Base-by-base conservation (phyloP, 2,888 invertebrate genomes). In the Monoplex corrugatus region DNA sequence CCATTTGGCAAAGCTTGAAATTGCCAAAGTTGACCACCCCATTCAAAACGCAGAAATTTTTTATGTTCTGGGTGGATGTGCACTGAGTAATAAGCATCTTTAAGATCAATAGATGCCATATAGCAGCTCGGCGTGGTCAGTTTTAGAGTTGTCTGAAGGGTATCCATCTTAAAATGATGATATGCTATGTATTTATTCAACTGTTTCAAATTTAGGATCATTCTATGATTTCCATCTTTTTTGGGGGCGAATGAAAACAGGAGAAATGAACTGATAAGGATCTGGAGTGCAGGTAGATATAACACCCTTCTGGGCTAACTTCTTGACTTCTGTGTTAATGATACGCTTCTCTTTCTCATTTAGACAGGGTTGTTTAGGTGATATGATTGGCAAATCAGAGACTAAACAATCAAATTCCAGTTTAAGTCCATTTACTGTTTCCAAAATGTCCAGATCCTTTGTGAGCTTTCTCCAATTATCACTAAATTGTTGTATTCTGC, bases 1-100 rank as follows among this genome's bases (percentile, higher is more conserved):
- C 87, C 87, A 50, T 87, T 87, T 8, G 87, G 87, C 50, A 87
- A 43, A 44, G 72, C 68, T 5, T 28, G 40, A 44, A 87, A 87
- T 19, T 86, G 75, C 68, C 40, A 86, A 32, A 87, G 38, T 32
- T 87, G 28, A 28, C 45, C 50, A 23, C 78, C 38, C 28, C 50
- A 78, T 87, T 45, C 32, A 43, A 82, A 82, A 13, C n/a, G n/a
- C 43, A 82, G 82, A 44, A 82, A 82, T 44, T 43, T 82, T 82
- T 35, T 44, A 13, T 82, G 82, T 2, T 43, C n/a, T 44, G 23
- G 19, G 10, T 19, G 16, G 32, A 35, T 78, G 13, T 35, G 78
- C 13, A 35, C 35, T 40, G 78, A 78, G n/a, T 78, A 78, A 35
- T 43, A 82, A 10, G 44, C 44, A 43, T 82, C 82, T 43, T 82